Percentiles rank a stretch among this genome's conserved stretches.
These are phyloP conservation scores for Speoplatyrhinus poulsoni DNA, from an alignment of 2,113 vertebrate species.

Conservation along the genomic window DNA sequence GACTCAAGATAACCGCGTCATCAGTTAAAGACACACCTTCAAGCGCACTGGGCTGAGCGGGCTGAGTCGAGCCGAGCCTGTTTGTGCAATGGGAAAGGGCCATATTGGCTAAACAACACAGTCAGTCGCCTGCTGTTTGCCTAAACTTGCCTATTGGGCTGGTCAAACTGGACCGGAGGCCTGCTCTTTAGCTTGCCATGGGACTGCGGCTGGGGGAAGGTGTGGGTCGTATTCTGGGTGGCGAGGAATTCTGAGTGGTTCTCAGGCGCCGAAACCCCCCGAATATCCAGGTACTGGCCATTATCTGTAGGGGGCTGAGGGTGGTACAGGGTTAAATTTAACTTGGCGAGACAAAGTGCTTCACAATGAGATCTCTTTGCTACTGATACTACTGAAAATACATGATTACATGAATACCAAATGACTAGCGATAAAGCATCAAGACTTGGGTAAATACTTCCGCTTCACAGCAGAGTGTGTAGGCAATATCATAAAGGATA, in stretches of 20 bases:
- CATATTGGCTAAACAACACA: no score
- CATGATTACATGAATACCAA: no score
- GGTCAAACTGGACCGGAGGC: slow-evolving; percentile 84
- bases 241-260: slow-evolving; percentile 49
- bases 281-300: slow-evolving; percentile 83
- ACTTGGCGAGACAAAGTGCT: no score
- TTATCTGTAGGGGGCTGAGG: slow-evolving; percentile 80
- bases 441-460: background rate
- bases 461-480: background rate
- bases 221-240: slow-evolving; percentile 69
- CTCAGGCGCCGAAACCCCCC: slow-evolving; percentile 72
- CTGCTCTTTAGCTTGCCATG: slow-evolving; percentile 79
- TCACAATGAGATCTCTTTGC: no score
- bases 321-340: slow-evolving; percentile 33
- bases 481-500: background rate
- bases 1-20: no score
- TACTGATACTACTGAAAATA: no score
- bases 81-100: no score
- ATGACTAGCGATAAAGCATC: background rate
- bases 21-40: no score
- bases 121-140: background rate
- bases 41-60: no score
- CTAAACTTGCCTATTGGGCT: slow-evolving; percentile 89
- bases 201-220: slow-evolving; percentile 69
- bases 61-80: no score